phyloP scores from a whole-genome alignment of 2,113 vertebrate species.

The Calidris pygmaea region DNA sequence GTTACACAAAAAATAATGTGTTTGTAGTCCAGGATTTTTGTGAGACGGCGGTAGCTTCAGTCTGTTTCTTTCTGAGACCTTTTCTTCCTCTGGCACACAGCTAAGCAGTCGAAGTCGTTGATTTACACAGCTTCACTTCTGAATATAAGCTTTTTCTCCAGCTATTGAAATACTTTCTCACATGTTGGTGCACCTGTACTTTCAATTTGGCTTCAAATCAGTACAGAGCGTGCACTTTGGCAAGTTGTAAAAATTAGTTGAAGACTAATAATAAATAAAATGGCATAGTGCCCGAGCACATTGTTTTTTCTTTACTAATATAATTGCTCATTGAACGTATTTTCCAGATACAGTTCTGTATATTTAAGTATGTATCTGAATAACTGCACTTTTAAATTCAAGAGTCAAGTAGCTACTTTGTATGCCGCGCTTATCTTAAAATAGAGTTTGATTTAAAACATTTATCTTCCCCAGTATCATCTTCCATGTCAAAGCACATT shows the following conservation, averaged over 20 bases:
- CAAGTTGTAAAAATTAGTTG: neutral
- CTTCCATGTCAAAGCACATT: constrained; percentile 46
- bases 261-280: neutral
- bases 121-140: neutral
- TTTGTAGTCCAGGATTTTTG: neutral
- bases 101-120: neutral
- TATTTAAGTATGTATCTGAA: constrained; percentile 11
- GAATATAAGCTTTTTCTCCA: neutral
- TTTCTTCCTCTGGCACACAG: neutral
- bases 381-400: constrained; percentile 42
- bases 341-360: neutral
- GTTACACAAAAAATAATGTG: neutral
- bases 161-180: neutral
- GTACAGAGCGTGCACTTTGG: neutral
- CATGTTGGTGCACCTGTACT: neutral
- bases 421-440: constrained; percentile 47
- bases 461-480: constrained; percentile 37
- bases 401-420: constrained; percentile 57
- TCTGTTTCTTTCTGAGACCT: neutral
- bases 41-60: neutral
- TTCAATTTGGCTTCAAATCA: neutral
- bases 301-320: constrained; percentile 1
- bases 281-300: neutral
- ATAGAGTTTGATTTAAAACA: constrained; percentile 60
- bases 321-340: neutral